Base-by-base conservation (phyloP, 2,113 vertebrate species). In the Narcine bancroftii region DNA sequence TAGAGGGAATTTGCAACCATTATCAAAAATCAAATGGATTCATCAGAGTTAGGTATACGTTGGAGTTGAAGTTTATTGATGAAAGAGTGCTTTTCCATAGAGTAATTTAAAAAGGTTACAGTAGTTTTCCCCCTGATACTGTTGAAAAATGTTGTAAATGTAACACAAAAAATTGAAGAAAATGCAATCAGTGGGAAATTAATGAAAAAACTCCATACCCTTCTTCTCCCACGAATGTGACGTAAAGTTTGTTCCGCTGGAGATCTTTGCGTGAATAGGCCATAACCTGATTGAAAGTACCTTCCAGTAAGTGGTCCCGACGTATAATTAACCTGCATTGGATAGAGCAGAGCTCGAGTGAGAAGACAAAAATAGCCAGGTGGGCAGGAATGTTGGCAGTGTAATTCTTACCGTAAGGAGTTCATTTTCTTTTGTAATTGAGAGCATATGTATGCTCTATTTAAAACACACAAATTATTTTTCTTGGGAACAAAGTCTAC, bases 231-330 rank as follows among this genome's bases (percentile, higher is more conserved):
- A 98, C 96, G 93, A 99, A 99, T 0, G 97, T 98, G 95, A 99
- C 95, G 63, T 99, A 99, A 92, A 99, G 98, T 93, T 99, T 99
- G 96, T 98, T 99, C 93, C 97, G 96, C 95, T 99, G 99, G 93
- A 99, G 97, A 94, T 99, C 99, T 94, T 99, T 99, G 94, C 99
- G 97, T 42, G 98, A 99, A 93, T 98, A 99, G 0, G 97, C 97
- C 99, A 99, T 99, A 92, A 99, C 98, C 95, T 99, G 99, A 95
- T 99, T 99, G 93, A 99, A 99, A 92, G 99, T 99, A 94, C 98
- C 98, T 93, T 99, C 99, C 94, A 99, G 95, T 93, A 99, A 94
- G 93, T 99, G 98, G 77, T 99, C 99, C 93, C 99, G 97, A 75
- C 98, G 95, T 95, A 99, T 97, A 93, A 99, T 96, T 94, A 99